Evolutionary conservation across 2,888 invertebrate species (phyloP).

Genomic region (Dexiosoma caninum): DNA sequence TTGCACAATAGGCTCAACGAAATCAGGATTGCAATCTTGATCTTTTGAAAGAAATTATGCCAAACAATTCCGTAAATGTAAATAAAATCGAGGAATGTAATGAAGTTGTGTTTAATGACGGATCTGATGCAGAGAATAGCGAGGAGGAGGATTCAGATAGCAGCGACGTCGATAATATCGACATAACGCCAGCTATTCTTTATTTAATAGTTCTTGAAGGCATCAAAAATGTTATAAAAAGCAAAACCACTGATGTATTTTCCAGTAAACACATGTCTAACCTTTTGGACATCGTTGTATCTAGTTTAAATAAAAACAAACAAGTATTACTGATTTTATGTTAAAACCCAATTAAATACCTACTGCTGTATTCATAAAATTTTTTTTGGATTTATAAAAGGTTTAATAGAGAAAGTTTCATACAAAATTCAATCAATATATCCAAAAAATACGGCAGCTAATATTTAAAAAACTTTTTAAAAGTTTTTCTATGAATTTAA

Average conservation of each 20-base stretch:
- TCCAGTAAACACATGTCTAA: constrained; percentile 33
- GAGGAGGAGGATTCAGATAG: constrained; percentile 35
- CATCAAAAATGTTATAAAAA: constrained; percentile 41
- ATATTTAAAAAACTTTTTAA: constrained; percentile 1
- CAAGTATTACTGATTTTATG: constrained; percentile 43
- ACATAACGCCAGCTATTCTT: constrained; percentile 31
- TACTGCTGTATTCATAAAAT: no score
- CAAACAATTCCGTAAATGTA: no score
- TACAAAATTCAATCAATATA: no score
- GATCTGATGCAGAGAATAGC: constrained; percentile 11
- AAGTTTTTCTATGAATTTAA: constrained; percentile 4
- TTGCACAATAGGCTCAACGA: no score
- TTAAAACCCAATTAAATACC: constrained; percentile 27
- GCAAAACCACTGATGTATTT: constrained; percentile 32
- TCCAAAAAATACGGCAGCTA: no score
- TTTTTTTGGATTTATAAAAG: no score
- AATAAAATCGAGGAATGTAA: no score
- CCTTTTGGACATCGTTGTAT: constrained; percentile 43
- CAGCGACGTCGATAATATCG: constrained; percentile 35
- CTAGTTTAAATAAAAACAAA: constrained; percentile 39
- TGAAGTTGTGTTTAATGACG: background rate
- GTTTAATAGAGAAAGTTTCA: no score
- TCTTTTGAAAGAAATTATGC: no score
- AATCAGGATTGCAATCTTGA: no score
- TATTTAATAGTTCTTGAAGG: constrained; percentile 36